Evolutionary conservation across 2,888 invertebrate species (phyloP).

Genomic region (Drosophila quasianomalipes): DNA sequence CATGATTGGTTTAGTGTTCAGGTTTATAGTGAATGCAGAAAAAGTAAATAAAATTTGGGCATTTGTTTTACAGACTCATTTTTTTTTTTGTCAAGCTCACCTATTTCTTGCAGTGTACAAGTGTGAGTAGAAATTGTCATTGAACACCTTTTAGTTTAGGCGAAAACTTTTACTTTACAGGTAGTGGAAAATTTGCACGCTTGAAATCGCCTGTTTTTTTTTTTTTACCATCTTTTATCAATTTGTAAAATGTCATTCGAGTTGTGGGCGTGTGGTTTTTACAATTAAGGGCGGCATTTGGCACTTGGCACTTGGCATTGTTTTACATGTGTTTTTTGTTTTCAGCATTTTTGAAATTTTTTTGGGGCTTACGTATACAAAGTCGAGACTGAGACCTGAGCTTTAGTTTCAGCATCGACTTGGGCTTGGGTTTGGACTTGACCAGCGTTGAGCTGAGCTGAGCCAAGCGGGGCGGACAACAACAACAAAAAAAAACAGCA

Average conservation of each 20-base stretch:
- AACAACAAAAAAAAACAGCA: constrained; percentile 38
- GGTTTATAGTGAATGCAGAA: neutral
- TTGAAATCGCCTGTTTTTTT: constrained; percentile 1
- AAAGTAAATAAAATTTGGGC: neutral
- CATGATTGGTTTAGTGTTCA: no score
- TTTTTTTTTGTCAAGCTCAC: neutral
- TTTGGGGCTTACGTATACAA: constrained; percentile 52
- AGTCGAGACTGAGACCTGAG: constrained; percentile 25
- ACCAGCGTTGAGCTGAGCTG: constrained; percentile 11
- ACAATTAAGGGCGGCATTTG: constrained; percentile 28
- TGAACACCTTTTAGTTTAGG: neutral
- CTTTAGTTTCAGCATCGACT: constrained; percentile 7
- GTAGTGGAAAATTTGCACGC: neutral
- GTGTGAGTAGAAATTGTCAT: constrained; percentile 15
- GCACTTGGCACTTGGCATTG: constrained; percentile 51
- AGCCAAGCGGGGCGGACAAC: constrained; percentile 1
- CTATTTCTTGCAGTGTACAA: constrained; percentile 9
- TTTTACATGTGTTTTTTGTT: constrained; percentile 14
- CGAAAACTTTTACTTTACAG: constrained; percentile 25
- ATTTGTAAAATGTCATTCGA: constrained; percentile 33
- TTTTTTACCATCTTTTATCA: constrained; percentile 8
- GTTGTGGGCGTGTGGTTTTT: constrained; percentile 16
- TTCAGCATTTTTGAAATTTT: constrained; percentile 48
- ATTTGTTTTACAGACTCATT: neutral
- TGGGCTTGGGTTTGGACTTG: constrained; percentile 22